A percentile compares a stretch with the other conserved stretches of the same genome.
These are phyloP conservation scores for Nibea coibor DNA, from an alignment of 2,113 vertebrate species.

Conservation along the genomic window DNA sequence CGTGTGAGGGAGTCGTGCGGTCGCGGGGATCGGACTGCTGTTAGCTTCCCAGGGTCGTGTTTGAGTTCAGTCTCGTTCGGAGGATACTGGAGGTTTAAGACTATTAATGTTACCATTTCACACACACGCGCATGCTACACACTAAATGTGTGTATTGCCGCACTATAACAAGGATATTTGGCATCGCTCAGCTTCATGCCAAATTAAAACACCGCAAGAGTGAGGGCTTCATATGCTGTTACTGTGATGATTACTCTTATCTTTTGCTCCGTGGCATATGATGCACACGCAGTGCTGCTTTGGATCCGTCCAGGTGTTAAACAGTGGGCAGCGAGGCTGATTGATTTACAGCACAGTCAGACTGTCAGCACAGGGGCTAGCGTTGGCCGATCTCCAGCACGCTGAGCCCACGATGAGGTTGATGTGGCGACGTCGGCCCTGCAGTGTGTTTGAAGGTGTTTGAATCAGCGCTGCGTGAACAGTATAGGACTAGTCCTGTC, in stretches of 20 bases:
- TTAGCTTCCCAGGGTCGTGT: slow-evolving; percentile 24
- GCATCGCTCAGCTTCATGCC: background rate
- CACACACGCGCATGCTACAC: too few species aligned
- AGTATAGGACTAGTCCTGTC: background rate
- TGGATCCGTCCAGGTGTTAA: background rate
- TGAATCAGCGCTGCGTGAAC: background rate
- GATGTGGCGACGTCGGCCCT: background rate
- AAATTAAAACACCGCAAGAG: background rate
- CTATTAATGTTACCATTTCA: background rate
- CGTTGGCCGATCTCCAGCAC: background rate
- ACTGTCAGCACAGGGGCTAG: background rate
- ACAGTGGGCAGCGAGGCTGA: background rate
- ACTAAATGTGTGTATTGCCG: background rate
- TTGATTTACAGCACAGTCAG: background rate
- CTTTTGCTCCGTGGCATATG: background rate
- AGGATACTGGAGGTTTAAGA: background rate
- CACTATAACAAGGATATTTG: background rate
- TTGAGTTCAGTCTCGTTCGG: slow-evolving; percentile 21
- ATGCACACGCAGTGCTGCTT: background rate
- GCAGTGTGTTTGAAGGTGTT: slow-evolving; percentile 5
- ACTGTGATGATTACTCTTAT: background rate
- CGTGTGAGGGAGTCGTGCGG: background rate
- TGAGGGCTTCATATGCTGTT: background rate
- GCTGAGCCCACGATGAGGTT: background rate
- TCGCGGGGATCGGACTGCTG: background rate